Conservation (phyloP, 2,113 vertebrate species). For the Anthoscopus minutus region DNA sequence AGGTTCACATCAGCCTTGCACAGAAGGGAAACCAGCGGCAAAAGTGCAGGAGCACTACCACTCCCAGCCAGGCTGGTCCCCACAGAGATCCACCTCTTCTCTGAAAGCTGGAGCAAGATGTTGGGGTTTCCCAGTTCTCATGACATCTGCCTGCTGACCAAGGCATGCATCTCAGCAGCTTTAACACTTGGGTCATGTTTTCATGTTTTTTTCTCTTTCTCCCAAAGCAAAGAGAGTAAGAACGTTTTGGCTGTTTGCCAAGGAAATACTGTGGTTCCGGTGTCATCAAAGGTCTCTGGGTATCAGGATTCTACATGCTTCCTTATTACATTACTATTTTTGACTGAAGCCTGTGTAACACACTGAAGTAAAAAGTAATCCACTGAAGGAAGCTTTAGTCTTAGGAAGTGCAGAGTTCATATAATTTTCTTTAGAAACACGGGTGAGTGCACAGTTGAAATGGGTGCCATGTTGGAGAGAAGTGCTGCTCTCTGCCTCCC, state of each 20-base stretch:
- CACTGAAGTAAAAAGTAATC: neutral
- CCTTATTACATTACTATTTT: neutral
- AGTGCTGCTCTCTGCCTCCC: neutral
- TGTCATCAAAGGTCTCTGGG: neutral
- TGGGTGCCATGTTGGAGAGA: neutral
- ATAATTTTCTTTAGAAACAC: neutral
- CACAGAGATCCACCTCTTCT: neutral
- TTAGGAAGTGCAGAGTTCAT: neutral
- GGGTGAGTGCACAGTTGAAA: neutral
- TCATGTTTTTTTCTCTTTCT: neutral
- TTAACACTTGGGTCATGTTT: neutral
- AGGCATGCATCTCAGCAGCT: neutral
- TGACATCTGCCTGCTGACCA: neutral
- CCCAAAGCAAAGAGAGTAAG: neutral
- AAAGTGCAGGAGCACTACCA: fast-evolving
- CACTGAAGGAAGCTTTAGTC: neutral
- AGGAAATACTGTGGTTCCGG: neutral
- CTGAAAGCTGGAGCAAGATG: neutral
- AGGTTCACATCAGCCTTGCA: neutral
- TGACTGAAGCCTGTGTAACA: neutral
- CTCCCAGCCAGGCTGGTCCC: neutral
- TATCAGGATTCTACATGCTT: neutral
- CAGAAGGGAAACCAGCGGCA: neutral
- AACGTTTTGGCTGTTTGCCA: neutral
- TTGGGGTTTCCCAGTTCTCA: neutral